Evolutionary conservation across 1,140 invertebrate genomes (phyloP).

Genomic region (Tetraneura akinire): DNA sequence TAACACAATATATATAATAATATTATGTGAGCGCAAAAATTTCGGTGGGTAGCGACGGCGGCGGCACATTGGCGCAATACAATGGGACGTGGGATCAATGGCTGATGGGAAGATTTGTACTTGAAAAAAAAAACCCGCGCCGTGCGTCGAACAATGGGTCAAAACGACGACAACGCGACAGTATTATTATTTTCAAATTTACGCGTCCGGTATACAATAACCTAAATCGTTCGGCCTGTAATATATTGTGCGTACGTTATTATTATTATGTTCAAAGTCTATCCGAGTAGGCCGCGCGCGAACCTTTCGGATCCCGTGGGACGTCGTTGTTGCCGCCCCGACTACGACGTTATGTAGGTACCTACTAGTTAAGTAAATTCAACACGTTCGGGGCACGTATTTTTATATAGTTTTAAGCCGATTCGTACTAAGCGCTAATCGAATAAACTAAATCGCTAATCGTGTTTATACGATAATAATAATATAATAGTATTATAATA

Average conservation of each 20-base stretch:
- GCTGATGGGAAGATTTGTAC: slow-evolving; percentile 44
- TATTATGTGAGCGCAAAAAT: slow-evolving; percentile 35
- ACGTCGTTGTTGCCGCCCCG: background rate
- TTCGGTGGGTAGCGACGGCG: background rate
- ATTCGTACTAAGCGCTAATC: no score
- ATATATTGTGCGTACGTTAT: background rate
- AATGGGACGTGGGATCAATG: slow-evolving; percentile 41
- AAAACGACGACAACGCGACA: slow-evolving; percentile 37
- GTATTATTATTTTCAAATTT: slow-evolving; percentile 39
- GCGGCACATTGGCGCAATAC: background rate
- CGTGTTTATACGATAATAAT: no score
- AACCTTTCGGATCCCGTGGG: background rate
- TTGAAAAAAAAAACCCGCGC: slow-evolving; percentile 41
- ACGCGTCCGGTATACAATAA: slow-evolving; percentile 41
- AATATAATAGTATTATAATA: no score
- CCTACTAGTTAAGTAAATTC: background rate
- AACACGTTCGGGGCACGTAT: no score
- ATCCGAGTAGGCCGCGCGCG: no score
- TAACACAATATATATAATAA: background rate
- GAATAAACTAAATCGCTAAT: no score
- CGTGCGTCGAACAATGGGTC: slow-evolving; percentile 26
- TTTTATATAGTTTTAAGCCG: no score
- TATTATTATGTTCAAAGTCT: background rate
- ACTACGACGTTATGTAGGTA: background rate
- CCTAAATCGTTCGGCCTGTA: background rate